Conservation (phyloP, 2,797 vertebrate genomes). For the Acanthiza pusilla region DNA sequence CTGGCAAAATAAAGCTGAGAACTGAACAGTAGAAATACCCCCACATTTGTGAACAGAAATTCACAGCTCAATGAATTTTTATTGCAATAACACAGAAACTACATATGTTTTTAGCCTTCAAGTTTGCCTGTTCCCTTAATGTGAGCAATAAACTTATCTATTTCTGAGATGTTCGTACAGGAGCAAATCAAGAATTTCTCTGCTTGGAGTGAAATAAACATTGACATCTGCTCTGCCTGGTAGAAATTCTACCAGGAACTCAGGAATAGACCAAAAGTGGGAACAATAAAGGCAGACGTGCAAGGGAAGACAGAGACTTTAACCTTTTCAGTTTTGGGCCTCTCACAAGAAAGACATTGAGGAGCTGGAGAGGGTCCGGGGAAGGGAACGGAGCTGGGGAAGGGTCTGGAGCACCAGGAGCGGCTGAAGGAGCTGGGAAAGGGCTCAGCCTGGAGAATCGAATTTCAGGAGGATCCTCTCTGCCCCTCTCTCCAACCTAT, state of each 20-base stretch:
- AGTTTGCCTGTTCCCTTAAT: not conserved
- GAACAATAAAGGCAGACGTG: not conserved
- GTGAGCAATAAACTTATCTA: not conserved
- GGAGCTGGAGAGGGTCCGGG: not conserved
- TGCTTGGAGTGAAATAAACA: not conserved
- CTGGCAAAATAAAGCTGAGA: not conserved
- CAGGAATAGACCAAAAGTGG: not conserved
- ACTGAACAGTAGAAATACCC: conserved; percentile 12
- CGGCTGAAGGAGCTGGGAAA: not conserved
- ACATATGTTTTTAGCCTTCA: not conserved
- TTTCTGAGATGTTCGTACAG: not conserved
- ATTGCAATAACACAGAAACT: not conserved
- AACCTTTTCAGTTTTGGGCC: not conserved
- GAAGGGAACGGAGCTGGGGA: not conserved
- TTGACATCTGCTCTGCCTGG: not conserved
- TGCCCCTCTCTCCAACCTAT: fast-evolving
- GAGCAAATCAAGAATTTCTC: not conserved
- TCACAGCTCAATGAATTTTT: not conserved
- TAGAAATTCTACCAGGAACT: not conserved
- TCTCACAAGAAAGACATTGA: not conserved
- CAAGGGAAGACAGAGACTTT: not conserved
- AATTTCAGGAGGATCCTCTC: not conserved
- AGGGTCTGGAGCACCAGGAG: not conserved
- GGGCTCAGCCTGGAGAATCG: not conserved
- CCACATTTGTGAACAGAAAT: not conserved